Base-by-base conservation (phyloP, 2,797 vertebrate genomes). In the Bradypodion pumilum region DNA sequence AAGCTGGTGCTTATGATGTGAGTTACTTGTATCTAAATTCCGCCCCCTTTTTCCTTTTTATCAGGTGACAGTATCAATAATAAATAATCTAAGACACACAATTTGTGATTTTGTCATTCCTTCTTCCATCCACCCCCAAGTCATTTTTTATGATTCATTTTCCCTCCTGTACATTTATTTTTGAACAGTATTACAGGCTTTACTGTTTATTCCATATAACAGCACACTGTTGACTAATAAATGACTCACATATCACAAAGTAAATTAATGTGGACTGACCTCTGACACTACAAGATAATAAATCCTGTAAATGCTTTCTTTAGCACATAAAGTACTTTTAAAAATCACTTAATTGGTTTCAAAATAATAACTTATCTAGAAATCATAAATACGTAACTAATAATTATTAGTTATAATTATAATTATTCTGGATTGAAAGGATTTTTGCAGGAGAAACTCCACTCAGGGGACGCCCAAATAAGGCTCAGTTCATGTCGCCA, bases 1-100 rank as follows among this genome's bases (percentile, higher is more conserved):
- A 99, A 93, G 98, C 98, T 82, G 98, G 98, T 74, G 98, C 98
- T 74, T 99, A 99, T 25, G 98, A 99, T 89, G 98, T 99, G 95
- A 90, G 98, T 96, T 88, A 82, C 19, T 69, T 52, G 0, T 65
- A 7, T 19, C 10, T 73, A 37, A 60, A 27, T 83, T 79, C 63
- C 9, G 1, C 10, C n/a, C 63, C 29, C 25, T 52, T 56, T 13
- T 42, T 37, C 1, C 10, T 35, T 16, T 68, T 35, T 68, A 56
- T 56, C 52, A 49, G 52, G 15, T 27, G 37, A 10, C 59, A 63
- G 37, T 65, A 23, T 40, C 15, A 25, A 37, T 59, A 37, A 59
- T 59, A 74, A 76, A 37, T 35, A 29, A 27, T n/a, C 49, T 52
- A 56, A 74, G 52, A 74, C 13, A 19, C 52, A 56, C 23, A 35